Evolutionary conservation across 2,113 vertebrate species (phyloP).

Genomic region (Rafetus swinhoei): DNA sequence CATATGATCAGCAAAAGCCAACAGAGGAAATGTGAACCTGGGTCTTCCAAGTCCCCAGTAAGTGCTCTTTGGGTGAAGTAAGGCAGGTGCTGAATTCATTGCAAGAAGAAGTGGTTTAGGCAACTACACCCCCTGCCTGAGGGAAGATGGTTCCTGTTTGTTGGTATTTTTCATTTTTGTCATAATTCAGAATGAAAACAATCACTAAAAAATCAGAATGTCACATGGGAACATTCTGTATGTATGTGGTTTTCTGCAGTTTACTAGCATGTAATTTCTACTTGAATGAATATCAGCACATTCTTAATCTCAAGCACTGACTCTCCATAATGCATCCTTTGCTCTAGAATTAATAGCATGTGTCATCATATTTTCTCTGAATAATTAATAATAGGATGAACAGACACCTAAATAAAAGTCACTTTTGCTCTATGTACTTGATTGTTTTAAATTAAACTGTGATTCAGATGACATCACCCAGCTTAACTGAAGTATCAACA

Average conservation of each 20-base stretch:
- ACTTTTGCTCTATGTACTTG: background rate
- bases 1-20: background rate
- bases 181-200: background rate
- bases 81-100: background rate
- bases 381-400: background rate
- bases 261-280: constrained; percentile 29
- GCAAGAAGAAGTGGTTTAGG: no score
- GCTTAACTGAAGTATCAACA: background rate
- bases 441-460: background rate
- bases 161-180: background rate
- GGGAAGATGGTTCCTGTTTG: background rate
- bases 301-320: background rate
- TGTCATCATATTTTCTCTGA: constrained; percentile 1
- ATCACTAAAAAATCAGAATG: background rate
- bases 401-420: background rate
- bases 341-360: background rate
- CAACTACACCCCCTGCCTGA: background rate
- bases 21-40: background rate
- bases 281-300: background rate
- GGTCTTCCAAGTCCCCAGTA: background rate
- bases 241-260: background rate
- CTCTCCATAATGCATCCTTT: background rate
- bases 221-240: background rate
- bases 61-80: background rate
- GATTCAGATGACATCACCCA: background rate